Percentiles rank a stretch among this genome's conserved stretches.
These are phyloP conservation scores for Blomia tropicalis DNA, from an alignment of 2,888 invertebrate species.

Conservation along the genomic window DNA sequence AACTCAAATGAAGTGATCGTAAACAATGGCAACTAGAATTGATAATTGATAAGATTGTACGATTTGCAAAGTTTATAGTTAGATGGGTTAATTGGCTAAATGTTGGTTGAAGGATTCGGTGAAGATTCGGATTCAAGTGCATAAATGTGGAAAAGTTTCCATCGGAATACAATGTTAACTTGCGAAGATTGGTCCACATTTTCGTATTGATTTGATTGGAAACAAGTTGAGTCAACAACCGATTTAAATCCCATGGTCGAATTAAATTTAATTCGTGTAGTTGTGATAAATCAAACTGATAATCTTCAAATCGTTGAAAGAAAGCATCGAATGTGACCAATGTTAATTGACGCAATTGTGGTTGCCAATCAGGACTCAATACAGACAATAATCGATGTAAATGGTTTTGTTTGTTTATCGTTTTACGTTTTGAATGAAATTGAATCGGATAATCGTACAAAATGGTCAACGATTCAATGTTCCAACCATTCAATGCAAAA, in stretches of 20 bases:
- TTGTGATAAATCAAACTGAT: constrained; percentile 1
- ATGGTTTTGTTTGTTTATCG: neutral
- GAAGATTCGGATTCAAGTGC: neutral
- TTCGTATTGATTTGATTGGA: neutral
- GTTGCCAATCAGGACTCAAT: neutral
- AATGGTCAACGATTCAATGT: neutral
- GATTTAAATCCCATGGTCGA: neutral
- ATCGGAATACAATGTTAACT: neutral
- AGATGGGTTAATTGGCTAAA: neutral
- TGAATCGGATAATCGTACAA: neutral
- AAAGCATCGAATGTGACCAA: neutral
- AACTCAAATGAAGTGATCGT: neutral
- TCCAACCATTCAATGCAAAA: constrained; percentile 2
- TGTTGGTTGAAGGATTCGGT: neutral
- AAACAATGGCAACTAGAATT: neutral
- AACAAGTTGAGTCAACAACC: neutral
- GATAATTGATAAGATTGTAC: neutral
- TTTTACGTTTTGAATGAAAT: neutral
- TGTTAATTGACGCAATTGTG: neutral
- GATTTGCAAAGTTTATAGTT: neutral
- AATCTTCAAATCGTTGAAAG: neutral
- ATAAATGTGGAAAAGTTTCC: neutral
- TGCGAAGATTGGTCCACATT: neutral
- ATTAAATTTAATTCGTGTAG: neutral
- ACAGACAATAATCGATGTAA: neutral